Percentiles rank a stretch among this genome's conserved stretches.
Conservation (phyloP, 2,888 invertebrate genomes). For the Laothoe populi region DNA sequence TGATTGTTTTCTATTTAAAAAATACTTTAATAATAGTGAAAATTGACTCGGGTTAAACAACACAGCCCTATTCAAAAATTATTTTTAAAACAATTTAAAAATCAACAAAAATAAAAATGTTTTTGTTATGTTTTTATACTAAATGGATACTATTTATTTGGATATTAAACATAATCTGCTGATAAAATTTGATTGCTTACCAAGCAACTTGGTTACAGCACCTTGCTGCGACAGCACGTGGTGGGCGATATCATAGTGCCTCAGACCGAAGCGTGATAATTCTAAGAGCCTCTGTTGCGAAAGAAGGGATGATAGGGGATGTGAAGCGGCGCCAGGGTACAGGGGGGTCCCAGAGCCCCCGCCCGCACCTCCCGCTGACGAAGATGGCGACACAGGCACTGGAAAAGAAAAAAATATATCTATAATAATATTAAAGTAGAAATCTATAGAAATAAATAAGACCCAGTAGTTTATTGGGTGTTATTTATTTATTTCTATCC, state of each 20-base stretch:
- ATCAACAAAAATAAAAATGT: too few species aligned
- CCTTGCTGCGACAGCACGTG: conserved; percentile 96
- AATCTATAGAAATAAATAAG: not conserved
- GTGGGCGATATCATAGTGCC: conserved; percentile 95
- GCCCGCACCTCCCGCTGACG: conserved; percentile 76
- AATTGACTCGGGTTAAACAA: too few species aligned
- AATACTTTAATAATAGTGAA: too few species aligned
- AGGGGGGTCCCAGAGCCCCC: conserved; percentile 76
- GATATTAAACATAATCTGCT: too few species aligned
- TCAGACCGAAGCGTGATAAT: conserved; percentile 90
- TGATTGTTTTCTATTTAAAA: too few species aligned
- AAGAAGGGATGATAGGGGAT: conserved; percentile 89
- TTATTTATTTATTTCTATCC: too few species aligned
- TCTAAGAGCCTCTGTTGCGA: conserved; percentile 93
- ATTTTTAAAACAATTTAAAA: too few species aligned
- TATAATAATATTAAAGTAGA: not conserved
- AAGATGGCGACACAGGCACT: conserved; percentile 85
- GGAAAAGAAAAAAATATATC: conserved; percentile 51
- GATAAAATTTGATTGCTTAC: conserved; percentile 82
- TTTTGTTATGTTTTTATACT: too few species aligned
- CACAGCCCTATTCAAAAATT: too few species aligned
- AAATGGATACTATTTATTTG: too few species aligned
- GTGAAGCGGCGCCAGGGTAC: conserved; percentile 78
- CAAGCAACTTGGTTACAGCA: conserved; percentile 94
- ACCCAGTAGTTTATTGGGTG: too few species aligned